phyloP scores from a whole-genome alignment of 2,888 invertebrate species.

The Noctua janthe region DNA sequence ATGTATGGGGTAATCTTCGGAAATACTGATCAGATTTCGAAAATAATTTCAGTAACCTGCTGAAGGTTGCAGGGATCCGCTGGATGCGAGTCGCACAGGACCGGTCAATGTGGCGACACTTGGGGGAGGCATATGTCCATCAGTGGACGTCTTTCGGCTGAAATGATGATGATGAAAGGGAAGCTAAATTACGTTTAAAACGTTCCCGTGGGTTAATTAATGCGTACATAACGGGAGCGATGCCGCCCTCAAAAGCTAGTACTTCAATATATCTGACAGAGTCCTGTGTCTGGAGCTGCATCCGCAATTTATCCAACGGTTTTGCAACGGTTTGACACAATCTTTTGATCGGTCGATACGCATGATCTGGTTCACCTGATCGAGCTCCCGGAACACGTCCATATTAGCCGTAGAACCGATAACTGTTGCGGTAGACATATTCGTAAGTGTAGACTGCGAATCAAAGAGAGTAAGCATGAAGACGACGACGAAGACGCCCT shows the following conservation, averaged over 20 bases:
- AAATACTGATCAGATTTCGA: no score
- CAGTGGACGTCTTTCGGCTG: no score
- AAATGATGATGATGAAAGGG: no score
- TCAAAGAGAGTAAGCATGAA: background rate
- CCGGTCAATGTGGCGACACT: no score
- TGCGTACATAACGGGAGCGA: no score
- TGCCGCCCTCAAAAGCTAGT: background rate
- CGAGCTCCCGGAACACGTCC: background rate
- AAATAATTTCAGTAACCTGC: background rate
- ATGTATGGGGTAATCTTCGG: background rate
- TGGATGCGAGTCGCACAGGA: no score
- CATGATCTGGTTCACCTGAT: background rate
- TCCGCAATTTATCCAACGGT: background rate
- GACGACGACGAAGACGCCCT: background rate
- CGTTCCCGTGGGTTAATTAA: background rate
- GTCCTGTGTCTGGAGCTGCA: background rate
- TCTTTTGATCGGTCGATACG: background rate
- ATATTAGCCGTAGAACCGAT: background rate
- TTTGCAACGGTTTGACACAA: background rate
- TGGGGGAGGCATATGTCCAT: no score
- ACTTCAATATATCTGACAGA: background rate
- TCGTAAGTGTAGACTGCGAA: background rate
- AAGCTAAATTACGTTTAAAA: background rate
- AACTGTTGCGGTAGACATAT: background rate
- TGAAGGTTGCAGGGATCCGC: no score